These are phyloP conservation scores for Pithecia hirsuta DNA, from an alignment of 2,797 vertebrate genomes.

Conservation along the genomic window DNA sequence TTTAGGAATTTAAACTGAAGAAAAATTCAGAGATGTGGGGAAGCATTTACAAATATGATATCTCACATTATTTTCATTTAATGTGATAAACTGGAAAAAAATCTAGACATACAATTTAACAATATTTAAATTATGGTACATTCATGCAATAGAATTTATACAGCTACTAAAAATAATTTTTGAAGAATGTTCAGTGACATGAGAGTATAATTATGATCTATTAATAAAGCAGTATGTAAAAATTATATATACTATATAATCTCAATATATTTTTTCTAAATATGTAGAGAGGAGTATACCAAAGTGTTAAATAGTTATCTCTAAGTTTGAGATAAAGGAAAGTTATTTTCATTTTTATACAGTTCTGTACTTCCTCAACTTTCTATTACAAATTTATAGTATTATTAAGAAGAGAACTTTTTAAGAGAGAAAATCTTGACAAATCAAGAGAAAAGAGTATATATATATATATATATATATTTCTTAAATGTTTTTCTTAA, in stretches of 20 bases:
- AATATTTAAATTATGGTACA: conserved; percentile 33
- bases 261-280: not conserved
- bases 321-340: not conserved
- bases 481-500: not conserved
- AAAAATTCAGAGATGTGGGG: not conserved
- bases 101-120: conserved; percentile 21
- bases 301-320: conserved; percentile 1
- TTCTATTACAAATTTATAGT: conserved; percentile 16
- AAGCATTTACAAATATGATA: not conserved
- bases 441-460: not conserved
- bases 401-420: not conserved
- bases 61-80: conserved; percentile 17
- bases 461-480: accelerated
- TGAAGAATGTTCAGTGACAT: not conserved
- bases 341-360: conserved; percentile 41
- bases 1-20: conserved; percentile 22
- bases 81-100: conserved; percentile 33
- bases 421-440: not conserved
- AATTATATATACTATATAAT: not conserved
- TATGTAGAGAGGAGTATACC: not conserved
- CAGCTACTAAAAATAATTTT: conserved; percentile 23
- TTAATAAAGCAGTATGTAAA: not conserved
- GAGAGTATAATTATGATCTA: not conserved
- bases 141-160: not conserved
- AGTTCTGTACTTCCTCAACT: not conserved